Evolutionary conservation across 2,113 vertebrate genomes (phyloP).

Genomic region (Riparia riparia): DNA sequence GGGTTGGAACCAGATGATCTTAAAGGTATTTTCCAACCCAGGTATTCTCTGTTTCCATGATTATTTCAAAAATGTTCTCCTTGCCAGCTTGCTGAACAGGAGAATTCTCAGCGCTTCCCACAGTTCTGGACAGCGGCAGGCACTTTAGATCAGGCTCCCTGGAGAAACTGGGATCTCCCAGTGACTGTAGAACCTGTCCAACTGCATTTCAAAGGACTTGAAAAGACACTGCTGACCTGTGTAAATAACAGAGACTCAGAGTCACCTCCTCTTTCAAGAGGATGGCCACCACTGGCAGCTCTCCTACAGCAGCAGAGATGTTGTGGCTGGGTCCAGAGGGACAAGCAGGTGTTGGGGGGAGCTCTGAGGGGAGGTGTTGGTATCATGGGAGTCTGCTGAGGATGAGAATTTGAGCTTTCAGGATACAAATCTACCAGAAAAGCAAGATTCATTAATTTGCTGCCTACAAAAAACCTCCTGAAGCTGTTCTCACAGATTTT

Average conservation of each 20-base stretch:
- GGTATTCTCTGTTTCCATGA: background rate
- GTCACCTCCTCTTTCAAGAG: background rate
- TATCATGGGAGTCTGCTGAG: background rate
- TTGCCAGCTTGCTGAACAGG: background rate
- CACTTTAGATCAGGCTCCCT: background rate
- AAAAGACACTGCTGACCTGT: background rate
- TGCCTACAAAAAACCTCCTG: background rate
- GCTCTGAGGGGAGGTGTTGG: background rate
- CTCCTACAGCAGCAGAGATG: background rate
- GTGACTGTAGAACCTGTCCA: background rate
- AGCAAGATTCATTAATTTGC: background rate
- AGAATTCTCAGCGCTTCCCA: background rate
- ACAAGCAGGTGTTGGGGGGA: background rate
- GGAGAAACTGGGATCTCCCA: background rate
- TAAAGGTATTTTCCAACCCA: background rate
- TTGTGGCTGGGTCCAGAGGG: accelerated
- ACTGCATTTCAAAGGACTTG: background rate
- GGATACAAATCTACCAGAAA: background rate
- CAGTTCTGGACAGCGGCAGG: background rate
- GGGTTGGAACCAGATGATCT: background rate
- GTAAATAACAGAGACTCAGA: background rate
- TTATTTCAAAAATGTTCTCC: background rate
- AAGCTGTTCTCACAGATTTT: background rate
- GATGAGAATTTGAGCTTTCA: background rate
- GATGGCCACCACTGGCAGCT: background rate